Evolutionary conservation across 2,888 invertebrate genomes (phyloP), one percentile per base, ranked within the genome.

Genomic region (Physocephala rufipes): DNA sequence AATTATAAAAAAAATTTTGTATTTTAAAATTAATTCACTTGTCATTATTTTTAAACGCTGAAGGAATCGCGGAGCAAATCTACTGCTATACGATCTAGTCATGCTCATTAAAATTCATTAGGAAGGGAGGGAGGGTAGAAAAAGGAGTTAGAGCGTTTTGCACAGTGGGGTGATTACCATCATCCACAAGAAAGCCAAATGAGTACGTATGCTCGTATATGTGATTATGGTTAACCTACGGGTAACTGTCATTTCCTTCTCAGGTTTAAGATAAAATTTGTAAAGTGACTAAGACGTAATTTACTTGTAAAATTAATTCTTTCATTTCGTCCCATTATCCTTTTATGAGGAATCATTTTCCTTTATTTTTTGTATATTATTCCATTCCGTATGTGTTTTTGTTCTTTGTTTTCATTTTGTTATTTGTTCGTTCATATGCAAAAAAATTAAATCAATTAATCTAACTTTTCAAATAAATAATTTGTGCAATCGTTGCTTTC

Each of bases 401-500:
- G n/a, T n/a, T n/a, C n/a, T n/a, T n/a, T n/a, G n/a, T n/a, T n/a
- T n/a, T n/a, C n/a, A n/a, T n/a, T n/a, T n/a, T 19, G 12, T 49
- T 49, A 2, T 49, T 12, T 2, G 5, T 13, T 49, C 16, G 12
- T n/a, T 24, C 9, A 12, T 24, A 28, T 28, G 58, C 36, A 36
- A 36, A 9, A 36, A 26, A 26, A 2, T 28, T 28, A 12, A 64
- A 64, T 64, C 64, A 64, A 64, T 64, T 64, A 47, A 64, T 64
- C 21, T 49, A 47, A 47, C 47, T 64, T 28, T 64, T 26, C 21
- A 64, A 64, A 64, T 47, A 64, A 64, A 64, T 47, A 64, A 64
- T 64, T 64, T 58, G 28, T 36, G 36, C 36, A 4, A 7, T 36
- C 36, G 36, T 36, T 36, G 5, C 9, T 58, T 58, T 58, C 12